phyloP scores from a whole-genome alignment of 2,888 invertebrate genomes.

The Empis livida region DNA sequence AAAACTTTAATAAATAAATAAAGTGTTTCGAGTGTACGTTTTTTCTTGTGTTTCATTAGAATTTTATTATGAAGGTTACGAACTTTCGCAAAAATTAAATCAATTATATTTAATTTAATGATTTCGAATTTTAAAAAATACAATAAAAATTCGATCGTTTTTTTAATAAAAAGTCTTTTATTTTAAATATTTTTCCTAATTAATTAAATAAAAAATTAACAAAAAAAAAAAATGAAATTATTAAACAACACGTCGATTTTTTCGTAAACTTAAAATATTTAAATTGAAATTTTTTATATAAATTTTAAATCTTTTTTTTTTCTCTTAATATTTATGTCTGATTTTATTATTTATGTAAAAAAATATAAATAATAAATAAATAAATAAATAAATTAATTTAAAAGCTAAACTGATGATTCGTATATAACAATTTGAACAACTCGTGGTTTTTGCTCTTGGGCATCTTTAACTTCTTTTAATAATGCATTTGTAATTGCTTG shows the following conservation, averaged over 20 bases:
- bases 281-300: not conserved
- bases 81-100: too few relatives aligned
- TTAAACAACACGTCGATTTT: not conserved
- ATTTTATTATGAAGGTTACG: too few relatives aligned
- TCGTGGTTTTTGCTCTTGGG: slow-evolving; percentile 37
- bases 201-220: too few relatives aligned
- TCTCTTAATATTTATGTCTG: not conserved
- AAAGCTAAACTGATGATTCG: slow-evolving; percentile 64
- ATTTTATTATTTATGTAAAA: slow-evolving; percentile 1
- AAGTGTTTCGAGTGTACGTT: too few relatives aligned
- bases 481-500: slow-evolving; percentile 44
- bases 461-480: slow-evolving; percentile 53
- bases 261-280: not conserved
- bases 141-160: not conserved
- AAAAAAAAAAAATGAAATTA: not conserved
- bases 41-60: too few relatives aligned
- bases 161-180: not conserved
- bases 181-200: not conserved
- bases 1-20: too few relatives aligned
- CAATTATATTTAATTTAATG: too few relatives aligned
- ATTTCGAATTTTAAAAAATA: too few relatives aligned
- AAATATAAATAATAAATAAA: not conserved
- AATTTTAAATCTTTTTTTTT: slow-evolving; percentile 1
- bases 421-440: slow-evolving; percentile 75
- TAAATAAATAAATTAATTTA: not conserved